Percentiles rank a stretch among this genome's conserved stretches.
phyloP scores from a whole-genome alignment of 2,888 invertebrate genomes.

The Orthosia cruda region DNA sequence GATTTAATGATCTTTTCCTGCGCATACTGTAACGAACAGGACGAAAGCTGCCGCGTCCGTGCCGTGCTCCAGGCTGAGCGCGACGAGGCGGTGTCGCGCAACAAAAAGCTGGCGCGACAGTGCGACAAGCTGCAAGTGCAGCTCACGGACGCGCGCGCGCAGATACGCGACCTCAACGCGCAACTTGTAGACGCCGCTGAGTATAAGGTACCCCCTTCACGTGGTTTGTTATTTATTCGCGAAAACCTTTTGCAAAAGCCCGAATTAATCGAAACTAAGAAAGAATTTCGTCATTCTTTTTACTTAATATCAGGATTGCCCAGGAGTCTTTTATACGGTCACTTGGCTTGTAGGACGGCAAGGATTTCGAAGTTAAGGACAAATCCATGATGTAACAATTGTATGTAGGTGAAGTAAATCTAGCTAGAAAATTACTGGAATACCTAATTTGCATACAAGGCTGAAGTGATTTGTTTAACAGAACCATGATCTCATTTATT shows the following conservation, averaged over 20 bases:
- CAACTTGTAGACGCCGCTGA: slow-evolving; percentile 97
- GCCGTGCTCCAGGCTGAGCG: slow-evolving; percentile 92
- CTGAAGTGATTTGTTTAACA: slow-evolving; percentile 81
- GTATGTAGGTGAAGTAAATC: slow-evolving; percentile 41
- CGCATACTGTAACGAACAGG: slow-evolving; percentile 69
- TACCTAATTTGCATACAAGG: slow-evolving; percentile 81
- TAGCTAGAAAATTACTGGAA: slow-evolving; percentile 78
- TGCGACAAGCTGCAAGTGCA: slow-evolving; percentile 96
- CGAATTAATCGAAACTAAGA: no score
- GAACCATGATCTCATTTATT: slow-evolving; percentile 81
- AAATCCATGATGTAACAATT: slow-evolving; percentile 23
- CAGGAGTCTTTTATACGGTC: not conserved
- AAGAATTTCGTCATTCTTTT: no score
- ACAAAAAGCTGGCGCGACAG: slow-evolving; percentile 96
- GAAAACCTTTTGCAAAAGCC: no score
- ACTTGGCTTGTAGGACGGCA: not conserved
- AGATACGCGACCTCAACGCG: slow-evolving; percentile 96
- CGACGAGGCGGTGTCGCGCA: slow-evolving; percentile 93
- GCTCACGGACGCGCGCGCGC: slow-evolving; percentile 95
- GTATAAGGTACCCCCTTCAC: slow-evolving; percentile 93
- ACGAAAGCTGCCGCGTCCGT: slow-evolving; percentile 88
- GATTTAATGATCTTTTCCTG: not conserved
- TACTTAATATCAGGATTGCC: not conserved
- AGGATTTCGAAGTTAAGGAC: slow-evolving; percentile 1
- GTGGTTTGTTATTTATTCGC: no score